phyloP scores from a whole-genome alignment of 2,113 vertebrate genomes.

The Kobus ellipsiprymnus region DNA sequence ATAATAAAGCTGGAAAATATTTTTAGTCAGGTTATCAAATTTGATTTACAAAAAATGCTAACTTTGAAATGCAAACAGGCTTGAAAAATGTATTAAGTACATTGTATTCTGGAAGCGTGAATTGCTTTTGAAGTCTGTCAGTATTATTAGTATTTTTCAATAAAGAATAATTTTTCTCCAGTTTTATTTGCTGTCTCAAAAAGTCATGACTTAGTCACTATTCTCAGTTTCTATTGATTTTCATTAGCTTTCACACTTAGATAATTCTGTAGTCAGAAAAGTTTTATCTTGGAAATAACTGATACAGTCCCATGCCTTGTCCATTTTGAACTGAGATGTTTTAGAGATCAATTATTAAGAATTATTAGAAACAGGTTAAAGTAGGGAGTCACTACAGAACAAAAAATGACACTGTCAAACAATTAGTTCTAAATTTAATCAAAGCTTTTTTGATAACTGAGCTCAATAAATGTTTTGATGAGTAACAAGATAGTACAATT shows the following conservation, averaged over 20 bases:
- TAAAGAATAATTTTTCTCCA: constrained; percentile 81
- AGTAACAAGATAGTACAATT: neutral
- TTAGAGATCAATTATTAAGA: neutral
- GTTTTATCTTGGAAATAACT: neutral
- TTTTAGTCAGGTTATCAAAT: constrained; percentile 80
- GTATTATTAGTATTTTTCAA: constrained; percentile 86
- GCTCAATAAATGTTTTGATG: neutral
- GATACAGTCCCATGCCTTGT: neutral
- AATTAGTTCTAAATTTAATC: neutral
- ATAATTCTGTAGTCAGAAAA: neutral
- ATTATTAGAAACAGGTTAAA: neutral
- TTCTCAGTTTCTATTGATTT: neutral
- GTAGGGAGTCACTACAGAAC: neutral
- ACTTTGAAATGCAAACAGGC: constrained; percentile 73
- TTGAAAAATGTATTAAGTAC: constrained; percentile 80
- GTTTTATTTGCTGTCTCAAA: constrained; percentile 20
- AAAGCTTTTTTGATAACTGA: neutral
- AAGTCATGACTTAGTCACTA: neutral
- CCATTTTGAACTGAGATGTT: neutral
- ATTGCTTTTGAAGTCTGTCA: constrained; percentile 84
- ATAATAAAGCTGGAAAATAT: constrained; percentile 79
- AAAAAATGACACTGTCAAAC: neutral
- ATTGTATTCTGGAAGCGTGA: constrained; percentile 79
- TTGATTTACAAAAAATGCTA: constrained; percentile 76
- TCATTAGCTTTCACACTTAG: neutral